Evolutionary conservation across 2,113 vertebrate genomes (phyloP), one percentile per base, ranked within the genome.

Genomic region (Stegostoma tigrinum): DNA sequence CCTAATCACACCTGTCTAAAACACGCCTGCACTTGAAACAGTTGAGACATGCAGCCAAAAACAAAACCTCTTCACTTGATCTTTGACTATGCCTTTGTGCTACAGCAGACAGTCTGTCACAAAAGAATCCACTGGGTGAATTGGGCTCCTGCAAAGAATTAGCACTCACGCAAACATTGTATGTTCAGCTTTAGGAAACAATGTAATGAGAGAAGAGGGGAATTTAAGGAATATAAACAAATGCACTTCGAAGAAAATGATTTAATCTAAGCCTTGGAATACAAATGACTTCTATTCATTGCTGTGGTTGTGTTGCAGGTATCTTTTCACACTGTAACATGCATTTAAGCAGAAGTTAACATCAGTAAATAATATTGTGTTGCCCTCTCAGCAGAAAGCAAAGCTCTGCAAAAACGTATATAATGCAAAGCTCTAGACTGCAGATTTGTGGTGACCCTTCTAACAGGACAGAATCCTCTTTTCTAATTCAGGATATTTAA

Each of bases 21-120:
- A 96, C 98, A 98, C 97, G 98, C 97, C 97, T 96, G 96, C 96
- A 98, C 98, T 97, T 97, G 97, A 98, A 96, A 87, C 68, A 96
- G 96, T 96, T 97, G 96, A 96, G 96, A 97, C 75, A 96, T 96
- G 48, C 89, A 98, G 97, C 97, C 97, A 97, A 97, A 75, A 97
- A 96, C 96, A 97, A 97, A 97, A 75, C 96, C 97, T 97, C 96
- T 97, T 97, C 96, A 91, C 96, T 96, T 96, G 96, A 96, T 96
- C 96, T 96, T 95, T 89, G 95, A 96, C 91, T 96, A 93, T 96
- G 96, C 96, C 96, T 96, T 96, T 96, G 95, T 96, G 95, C 83
- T 61, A 78, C 96, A 95, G 96, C 96, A 97, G 96, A 97, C 83
- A 96, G 96, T 96, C 97, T 97, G 97, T 97, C 97, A 97, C 96